Base-by-base conservation (phyloP, 2,888 invertebrate species). In the Pterostichus niger region DNA sequence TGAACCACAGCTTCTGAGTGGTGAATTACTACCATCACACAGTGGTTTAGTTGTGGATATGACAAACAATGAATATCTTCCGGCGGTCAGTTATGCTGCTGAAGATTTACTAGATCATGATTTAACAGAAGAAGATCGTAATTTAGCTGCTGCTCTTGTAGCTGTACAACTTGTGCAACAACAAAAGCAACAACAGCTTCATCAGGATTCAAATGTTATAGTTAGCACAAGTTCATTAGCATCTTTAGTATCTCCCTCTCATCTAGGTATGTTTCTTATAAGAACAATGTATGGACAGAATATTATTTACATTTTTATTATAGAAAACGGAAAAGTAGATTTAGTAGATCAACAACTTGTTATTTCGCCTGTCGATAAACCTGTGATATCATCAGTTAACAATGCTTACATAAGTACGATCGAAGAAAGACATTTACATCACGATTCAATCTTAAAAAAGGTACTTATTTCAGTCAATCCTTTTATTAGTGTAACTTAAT, bases 101-200 rank as follows among this genome's bases (percentile, higher is more conserved):
- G 90, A 90, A 77, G 89, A 90, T 85, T 85, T 90, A 61, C 85
- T 90, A 33, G 86, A 89, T 7, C 90, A 90, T 84, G 91, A 91
- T 85, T 88, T 92, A 76, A 91, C 92, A 9, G 92, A 93, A 88
- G 93, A 93, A 86, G 93, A 93, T 86, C 89, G 93, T 77, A 91
- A 92, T 87, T 88, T 93, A 84, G 93, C 93, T 3, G 93, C 93
- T 46, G 93, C 93, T 31, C 88, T 93, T 77, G 93, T 93, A 15
- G 93, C 93, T 7, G 93, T 93, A 2, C 93, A 93, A 86, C 88
- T 93, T 13, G 92, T 91, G 80, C 93, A 93, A 80, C 93, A 93
- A 84, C 92, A 92, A 84, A 92, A 93, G 84, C 92, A 93, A 52
- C 92, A 92, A 83, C 92, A 92, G 83, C 83, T 89, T 6, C 88